Percentiles rank a stretch among this genome's conserved stretches.
These are phyloP conservation scores for Sternarchorhynchus goeldii DNA, from an alignment of 2,797 vertebrate species.

Conservation along the genomic window DNA sequence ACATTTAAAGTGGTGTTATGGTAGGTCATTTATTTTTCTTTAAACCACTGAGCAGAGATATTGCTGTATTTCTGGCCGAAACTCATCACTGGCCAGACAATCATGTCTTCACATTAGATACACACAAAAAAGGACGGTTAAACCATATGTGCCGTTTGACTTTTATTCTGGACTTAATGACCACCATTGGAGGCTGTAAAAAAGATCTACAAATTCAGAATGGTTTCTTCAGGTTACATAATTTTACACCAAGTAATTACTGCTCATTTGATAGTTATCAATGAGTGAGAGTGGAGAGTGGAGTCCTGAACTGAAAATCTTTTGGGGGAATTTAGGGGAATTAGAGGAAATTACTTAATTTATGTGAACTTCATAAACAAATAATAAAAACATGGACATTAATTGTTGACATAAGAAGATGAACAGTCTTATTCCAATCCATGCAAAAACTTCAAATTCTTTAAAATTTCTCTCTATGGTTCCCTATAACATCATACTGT, in stretches of 20 bases:
- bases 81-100: not conserved
- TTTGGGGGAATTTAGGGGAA: not conserved
- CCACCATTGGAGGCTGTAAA: not conserved
- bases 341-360: not conserved
- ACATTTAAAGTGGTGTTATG: not conserved
- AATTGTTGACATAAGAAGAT: too few relatives aligned
- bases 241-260: too few relatives aligned
- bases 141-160: not conserved
- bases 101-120: conserved; percentile 13
- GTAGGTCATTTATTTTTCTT: not conserved
- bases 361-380: too few relatives aligned
- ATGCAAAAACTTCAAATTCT: too few relatives aligned
- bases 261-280: not conserved
- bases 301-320: not conserved
- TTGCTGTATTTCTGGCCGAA: not conserved
- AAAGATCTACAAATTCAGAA: not conserved
- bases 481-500: not conserved
- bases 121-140: conserved; percentile 1
- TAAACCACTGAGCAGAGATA: not conserved
- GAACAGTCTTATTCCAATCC: too few relatives aligned
- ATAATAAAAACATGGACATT: too few relatives aligned
- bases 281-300: not conserved
- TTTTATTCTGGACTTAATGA: conserved; percentile 2
- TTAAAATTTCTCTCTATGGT: too few relatives aligned
- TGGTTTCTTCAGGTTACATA: not conserved